Evolutionary conservation across 2,888 invertebrate species (phyloP).

Genomic region (Dilophus febrilis): DNA sequence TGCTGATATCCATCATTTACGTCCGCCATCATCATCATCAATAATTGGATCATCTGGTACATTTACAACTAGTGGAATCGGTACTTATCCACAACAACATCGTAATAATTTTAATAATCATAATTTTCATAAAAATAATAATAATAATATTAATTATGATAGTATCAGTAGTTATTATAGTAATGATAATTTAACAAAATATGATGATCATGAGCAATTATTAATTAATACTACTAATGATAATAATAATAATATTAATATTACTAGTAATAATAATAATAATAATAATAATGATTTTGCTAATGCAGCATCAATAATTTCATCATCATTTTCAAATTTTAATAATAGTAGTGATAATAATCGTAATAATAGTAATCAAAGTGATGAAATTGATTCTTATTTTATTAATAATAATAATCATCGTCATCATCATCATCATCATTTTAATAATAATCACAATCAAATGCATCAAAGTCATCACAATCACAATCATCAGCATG

Average conservation of each 20-base stretch:
- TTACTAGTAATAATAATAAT: constrained; percentile 6
- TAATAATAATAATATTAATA: constrained; percentile 2
- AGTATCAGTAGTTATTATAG: no score
- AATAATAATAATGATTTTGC: constrained; percentile 2
- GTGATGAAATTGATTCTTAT: constrained; percentile 4
- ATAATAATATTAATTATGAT: background rate
- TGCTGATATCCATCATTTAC: constrained; percentile 10
- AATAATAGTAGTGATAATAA: constrained; percentile 5
- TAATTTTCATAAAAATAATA: background rate
- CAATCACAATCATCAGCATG: constrained; percentile 3
- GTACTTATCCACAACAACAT: background rate
- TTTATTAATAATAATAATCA: background rate
- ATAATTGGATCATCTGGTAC: constrained; percentile 2
- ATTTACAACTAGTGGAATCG: background rate
- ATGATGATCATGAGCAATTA: constrained; percentile 1
- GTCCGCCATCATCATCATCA: constrained; percentile 6
- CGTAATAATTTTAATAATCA: background rate
- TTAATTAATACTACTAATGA: constrained; percentile 9
- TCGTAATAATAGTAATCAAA: constrained; percentile 11
- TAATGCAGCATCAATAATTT: background rate
- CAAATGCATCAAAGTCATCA: constrained; percentile 9
- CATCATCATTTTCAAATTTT: constrained; percentile 1
- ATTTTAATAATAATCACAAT: constrained; percentile 10
- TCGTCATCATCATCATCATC: constrained; percentile 6
- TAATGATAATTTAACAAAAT: background rate